Conservation (phyloP, 1,140 invertebrate species). For the Amphibalanus amphitrite region DNA sequence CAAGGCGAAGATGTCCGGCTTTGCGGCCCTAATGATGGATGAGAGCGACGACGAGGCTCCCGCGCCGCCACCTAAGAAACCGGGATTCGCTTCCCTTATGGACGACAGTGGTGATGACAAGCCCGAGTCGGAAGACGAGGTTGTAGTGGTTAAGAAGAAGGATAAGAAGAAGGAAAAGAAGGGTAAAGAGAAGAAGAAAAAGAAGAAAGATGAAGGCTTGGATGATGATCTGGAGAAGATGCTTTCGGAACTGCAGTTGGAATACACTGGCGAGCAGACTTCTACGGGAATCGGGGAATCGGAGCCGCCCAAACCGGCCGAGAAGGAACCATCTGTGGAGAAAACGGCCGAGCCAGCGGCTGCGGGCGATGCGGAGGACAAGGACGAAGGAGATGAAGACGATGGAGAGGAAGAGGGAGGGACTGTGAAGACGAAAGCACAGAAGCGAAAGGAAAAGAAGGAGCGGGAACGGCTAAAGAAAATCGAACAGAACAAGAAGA, state of each 20-base stretch:
- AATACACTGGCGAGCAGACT: constrained; percentile 18
- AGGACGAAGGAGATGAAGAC: constrained; percentile 30
- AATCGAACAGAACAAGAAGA: constrained; percentile 23
- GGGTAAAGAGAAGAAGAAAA: constrained; percentile 39
- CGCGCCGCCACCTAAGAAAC: constrained; percentile 34
- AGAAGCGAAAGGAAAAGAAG: constrained; percentile 70
- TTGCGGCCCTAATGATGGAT: constrained; percentile 31
- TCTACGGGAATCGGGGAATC: too few species aligned
- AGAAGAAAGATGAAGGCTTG: constrained; percentile 6
- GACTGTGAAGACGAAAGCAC: constrained; percentile 57
- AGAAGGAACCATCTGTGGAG: constrained; percentile 29
- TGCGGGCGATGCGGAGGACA: constrained; percentile 22
- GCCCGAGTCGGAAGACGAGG: constrained; percentile 9
- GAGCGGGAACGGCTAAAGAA: constrained; percentile 33
- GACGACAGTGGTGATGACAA: not conserved
- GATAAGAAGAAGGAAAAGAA: constrained; percentile 38
- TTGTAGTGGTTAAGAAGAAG: constrained; percentile 15
- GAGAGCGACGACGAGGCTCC: constrained; percentile 29
- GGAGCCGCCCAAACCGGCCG: constrained; percentile 29
- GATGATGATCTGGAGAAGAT: constrained; percentile 71
- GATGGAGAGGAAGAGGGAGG: constrained; percentile 36
- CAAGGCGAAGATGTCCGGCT: constrained; percentile 26
- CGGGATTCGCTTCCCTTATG: not conserved
- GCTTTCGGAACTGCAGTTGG: constrained; percentile 35
- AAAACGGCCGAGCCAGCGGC: constrained; percentile 16